Conservation (phyloP, 2,888 invertebrate species). For the Dicyrtomina minuta region DNA sequence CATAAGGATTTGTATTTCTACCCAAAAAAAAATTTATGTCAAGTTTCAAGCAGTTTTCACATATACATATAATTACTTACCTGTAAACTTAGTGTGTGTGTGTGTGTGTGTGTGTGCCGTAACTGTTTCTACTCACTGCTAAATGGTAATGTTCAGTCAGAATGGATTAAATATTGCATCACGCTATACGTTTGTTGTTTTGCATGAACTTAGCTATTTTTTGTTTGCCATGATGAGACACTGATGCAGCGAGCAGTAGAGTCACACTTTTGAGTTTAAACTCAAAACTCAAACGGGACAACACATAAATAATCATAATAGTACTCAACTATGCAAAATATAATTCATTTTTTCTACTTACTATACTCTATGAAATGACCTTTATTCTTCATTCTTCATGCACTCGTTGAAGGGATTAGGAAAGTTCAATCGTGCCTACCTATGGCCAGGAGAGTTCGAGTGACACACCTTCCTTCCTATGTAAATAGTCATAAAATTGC, state of each 20-base stretch:
- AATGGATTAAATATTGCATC: too few relatives aligned
- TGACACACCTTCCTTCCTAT: conserved; percentile 5
- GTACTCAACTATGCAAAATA: not conserved
- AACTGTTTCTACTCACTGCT: not conserved
- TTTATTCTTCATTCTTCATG: too few relatives aligned
- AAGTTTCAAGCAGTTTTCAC: not conserved
- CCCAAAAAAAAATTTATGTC: too few relatives aligned
- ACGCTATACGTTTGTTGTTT: not conserved
- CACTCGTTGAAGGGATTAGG: not conserved
- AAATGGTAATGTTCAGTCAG: not conserved
- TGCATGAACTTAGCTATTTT: not conserved
- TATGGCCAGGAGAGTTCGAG: not conserved
- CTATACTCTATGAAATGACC: too few relatives aligned
- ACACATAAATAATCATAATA: conserved; percentile 6
- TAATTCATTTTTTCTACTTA: too few relatives aligned
- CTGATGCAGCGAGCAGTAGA: not conserved
- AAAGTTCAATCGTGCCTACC: not conserved
- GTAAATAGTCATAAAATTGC: too few relatives aligned
- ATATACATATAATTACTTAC: not conserved
- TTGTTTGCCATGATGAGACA: not conserved
- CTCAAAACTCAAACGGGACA: not conserved
- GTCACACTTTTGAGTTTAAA: not conserved
- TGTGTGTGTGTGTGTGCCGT: not conserved
- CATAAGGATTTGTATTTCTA: not conserved
- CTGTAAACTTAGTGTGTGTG: not conserved